A percentile compares a stretch with the other conserved stretches of the same genome.
Evolutionary conservation across 1,140 invertebrate species (phyloP).

Genomic region (Solenopsis fugax): DNA sequence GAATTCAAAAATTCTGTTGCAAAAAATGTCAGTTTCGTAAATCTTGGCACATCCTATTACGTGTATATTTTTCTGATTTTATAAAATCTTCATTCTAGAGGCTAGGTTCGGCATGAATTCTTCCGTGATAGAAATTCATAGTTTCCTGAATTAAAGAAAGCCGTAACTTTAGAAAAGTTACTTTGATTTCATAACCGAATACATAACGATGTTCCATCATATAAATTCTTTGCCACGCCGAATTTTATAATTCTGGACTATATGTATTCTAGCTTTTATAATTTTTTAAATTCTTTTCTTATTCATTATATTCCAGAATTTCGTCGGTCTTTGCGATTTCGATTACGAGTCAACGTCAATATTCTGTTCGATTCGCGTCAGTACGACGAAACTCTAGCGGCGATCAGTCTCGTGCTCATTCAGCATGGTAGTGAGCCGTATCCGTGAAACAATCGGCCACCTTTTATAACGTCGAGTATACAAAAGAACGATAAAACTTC

Average conservation of each 20-base stretch:
- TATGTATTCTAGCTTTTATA: not conserved
- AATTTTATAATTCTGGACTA: not conserved
- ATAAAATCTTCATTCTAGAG: not conserved
- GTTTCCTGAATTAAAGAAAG: not conserved
- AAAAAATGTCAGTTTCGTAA: not conserved
- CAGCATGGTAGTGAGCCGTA: conserved; percentile 33
- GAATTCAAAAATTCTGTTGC: not conserved
- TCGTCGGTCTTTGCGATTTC: not conserved
- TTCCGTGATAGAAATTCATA: not conserved
- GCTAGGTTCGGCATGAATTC: not conserved
- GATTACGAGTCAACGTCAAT: not conserved
- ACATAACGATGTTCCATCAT: not conserved
- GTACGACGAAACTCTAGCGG: conserved; percentile 20
- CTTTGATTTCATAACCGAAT: not conserved
- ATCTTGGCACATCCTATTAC: not conserved
- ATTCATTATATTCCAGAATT: not conserved
- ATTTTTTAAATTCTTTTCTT: not conserved
- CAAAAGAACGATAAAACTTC: conserved; percentile 61
- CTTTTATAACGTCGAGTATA: conserved; percentile 55
- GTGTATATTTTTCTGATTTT: not conserved
- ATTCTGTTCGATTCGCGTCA: not conserved
- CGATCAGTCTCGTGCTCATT: conserved; percentile 68
- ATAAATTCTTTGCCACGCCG: not conserved
- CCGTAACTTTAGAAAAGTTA: not conserved
- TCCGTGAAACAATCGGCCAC: conserved; percentile 50